phyloP scores from a whole-genome alignment of 2,797 vertebrate species.

The Pangasius sanitwongsei region DNA sequence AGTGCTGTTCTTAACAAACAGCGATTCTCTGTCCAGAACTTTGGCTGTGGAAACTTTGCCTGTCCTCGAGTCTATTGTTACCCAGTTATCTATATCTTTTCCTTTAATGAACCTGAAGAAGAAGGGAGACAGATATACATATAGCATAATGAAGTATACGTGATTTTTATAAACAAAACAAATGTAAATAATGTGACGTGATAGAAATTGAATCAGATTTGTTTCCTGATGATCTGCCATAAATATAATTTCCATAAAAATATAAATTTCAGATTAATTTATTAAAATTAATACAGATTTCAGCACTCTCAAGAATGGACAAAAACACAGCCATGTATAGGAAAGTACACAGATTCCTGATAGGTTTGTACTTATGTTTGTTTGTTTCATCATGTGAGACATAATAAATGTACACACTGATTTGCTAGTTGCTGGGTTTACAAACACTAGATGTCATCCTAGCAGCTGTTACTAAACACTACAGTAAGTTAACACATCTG shows the following conservation, averaged over 20 bases:
- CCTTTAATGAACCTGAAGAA: conserved; percentile 47
- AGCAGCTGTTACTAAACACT: background rate
- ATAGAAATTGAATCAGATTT: background rate
- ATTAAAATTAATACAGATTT: background rate
- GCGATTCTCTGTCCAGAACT: conserved; percentile 60
- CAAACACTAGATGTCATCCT: background rate
- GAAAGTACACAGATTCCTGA: background rate
- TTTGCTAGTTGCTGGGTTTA: background rate
- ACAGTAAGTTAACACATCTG: background rate
- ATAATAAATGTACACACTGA: background rate
- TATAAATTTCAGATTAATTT: background rate
- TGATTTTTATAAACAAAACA: background rate
- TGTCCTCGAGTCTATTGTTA: conserved; percentile 57
- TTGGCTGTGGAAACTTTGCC: conserved; percentile 55
- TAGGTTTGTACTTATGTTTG: background rate
- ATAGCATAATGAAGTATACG: background rate
- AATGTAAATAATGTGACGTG: background rate
- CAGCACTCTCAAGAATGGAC: background rate
- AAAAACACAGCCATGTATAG: background rate
- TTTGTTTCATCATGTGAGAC: background rate
- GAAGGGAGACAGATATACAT: background rate
- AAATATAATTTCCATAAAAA: background rate
- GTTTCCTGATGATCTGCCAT: background rate
- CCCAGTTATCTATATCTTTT: conserved; percentile 58
- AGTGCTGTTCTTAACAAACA: conserved; percentile 48